Conservation (phyloP, 1,140 invertebrate genomes). For the Eupeodes corollae region DNA sequence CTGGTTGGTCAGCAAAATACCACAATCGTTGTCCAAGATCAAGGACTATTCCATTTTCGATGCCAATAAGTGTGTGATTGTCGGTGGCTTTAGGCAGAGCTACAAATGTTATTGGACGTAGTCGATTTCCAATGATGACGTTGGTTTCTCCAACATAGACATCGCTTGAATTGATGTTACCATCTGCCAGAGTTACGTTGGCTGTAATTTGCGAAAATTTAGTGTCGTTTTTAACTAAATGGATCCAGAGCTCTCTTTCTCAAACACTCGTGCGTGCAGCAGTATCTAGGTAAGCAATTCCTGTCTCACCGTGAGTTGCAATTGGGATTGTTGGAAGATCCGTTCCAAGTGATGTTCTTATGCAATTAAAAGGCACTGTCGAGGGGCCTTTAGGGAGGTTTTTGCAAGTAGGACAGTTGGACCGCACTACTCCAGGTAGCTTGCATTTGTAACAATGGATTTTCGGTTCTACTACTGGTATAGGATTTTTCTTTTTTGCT, state of each 20-base stretch:
- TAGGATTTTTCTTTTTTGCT: no score
- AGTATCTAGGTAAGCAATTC: constrained; percentile 5
- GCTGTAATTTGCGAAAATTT: background rate
- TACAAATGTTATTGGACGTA: constrained; percentile 1
- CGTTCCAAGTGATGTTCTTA: background rate
- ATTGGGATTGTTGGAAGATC: background rate
- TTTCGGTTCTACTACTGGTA: no score
- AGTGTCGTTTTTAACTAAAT: background rate
- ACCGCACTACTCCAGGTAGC: no score
- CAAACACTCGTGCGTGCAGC: constrained; percentile 5
- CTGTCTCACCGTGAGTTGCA: background rate
- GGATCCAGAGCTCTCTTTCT: background rate
- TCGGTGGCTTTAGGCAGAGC: constrained; percentile 1
- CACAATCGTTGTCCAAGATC: constrained; percentile 3
- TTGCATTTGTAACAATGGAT: no score
- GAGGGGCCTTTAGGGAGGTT: background rate
- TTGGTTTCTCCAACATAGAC: background rate
- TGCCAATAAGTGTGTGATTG: constrained; percentile 5
- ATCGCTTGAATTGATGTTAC: background rate
- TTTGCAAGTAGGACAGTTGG: no score
- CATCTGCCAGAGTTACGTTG: background rate
- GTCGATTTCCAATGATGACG: background rate
- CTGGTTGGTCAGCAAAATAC: constrained; percentile 5
- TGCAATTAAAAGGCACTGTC: background rate
- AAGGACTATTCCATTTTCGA: constrained; percentile 4